Percentiles rank a stretch among this genome's conserved stretches.
Conservation (phyloP, 2,888 invertebrate genomes). For the Melolontha melolontha region DNA sequence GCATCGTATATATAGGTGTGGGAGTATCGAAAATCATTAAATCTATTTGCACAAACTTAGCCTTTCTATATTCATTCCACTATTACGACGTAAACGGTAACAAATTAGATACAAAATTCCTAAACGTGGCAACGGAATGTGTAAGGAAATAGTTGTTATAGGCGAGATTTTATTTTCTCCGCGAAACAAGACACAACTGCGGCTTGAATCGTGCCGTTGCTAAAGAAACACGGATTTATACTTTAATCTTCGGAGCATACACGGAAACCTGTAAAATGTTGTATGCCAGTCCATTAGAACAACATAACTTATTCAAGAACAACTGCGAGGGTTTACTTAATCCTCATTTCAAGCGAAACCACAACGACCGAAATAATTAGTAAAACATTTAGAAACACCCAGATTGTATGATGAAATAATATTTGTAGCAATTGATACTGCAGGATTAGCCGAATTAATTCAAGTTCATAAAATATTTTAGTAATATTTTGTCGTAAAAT, state of each 20-base stretch:
- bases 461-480: too few species aligned
- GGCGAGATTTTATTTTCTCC: constrained; percentile 23
- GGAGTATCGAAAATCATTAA: too few species aligned
- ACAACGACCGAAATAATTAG: constrained; percentile 29
- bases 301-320: constrained; percentile 36
- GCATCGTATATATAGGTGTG: too few species aligned
- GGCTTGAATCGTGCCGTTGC: constrained; percentile 57
- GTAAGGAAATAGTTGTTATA: constrained; percentile 24
- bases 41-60: not conserved
- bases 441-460: too few species aligned
- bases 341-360: constrained; percentile 21
- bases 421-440: constrained; percentile 14
- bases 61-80: not conserved
- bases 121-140: not conserved
- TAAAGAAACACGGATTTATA: constrained; percentile 59
- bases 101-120: constrained; percentile 7
- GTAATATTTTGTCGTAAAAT: too few species aligned
- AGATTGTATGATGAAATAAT: constrained; percentile 13
- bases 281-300: constrained; percentile 54
- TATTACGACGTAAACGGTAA: constrained; percentile 3
- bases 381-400: constrained; percentile 16
- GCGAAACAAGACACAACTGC: constrained; percentile 20
- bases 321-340: constrained; percentile 20
- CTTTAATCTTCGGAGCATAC: constrained; percentile 54
- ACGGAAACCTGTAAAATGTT: constrained; percentile 51